Conservation (phyloP, 2,888 invertebrate genomes). For the Xestoiulus laeticollis region DNA sequence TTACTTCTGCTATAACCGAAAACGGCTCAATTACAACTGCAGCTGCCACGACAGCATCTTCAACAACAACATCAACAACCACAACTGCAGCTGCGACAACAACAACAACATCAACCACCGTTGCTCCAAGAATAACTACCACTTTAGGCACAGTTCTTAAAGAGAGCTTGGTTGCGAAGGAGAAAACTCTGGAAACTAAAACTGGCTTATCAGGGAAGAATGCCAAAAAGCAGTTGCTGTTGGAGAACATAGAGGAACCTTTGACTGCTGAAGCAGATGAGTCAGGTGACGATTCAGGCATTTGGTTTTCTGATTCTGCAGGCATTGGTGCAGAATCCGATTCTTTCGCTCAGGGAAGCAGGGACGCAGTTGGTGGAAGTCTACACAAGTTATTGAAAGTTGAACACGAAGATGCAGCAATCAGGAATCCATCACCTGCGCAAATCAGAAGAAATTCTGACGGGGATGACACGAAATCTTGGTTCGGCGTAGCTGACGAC, state of each 20-base stretch:
- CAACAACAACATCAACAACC: constrained; percentile 4
- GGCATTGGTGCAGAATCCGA: not conserved
- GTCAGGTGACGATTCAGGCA: constrained; percentile 52
- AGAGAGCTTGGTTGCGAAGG: not conserved
- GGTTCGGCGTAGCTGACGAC: constrained; percentile 40
- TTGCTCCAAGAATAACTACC: constrained; percentile 6
- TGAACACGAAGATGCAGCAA: constrained; percentile 23
- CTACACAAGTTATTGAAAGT: not conserved
- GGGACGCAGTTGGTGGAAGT: not conserved
- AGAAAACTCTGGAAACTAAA: not conserved
- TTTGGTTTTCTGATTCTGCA: constrained; percentile 51
- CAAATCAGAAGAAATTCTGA: constrained; percentile 7
- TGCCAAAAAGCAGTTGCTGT: not conserved
- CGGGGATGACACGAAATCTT: constrained; percentile 4
- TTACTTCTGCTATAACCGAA: not conserved
- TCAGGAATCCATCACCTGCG: not conserved
- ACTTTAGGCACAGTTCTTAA: not conserved
- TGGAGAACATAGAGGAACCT: constrained; percentile 12
- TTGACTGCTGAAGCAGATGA: constrained; percentile 48
- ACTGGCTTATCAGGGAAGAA: not conserved
- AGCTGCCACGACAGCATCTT: not conserved
- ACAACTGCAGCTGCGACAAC: constrained; percentile 12
- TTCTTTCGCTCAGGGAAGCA: not conserved
- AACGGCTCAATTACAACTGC: not conserved
- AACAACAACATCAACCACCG: constrained; percentile 24